Percentiles rank a stretch among this genome's conserved stretches.
These are phyloP conservation scores for Trinorchestia longiramus DNA, from an alignment of 1,140 invertebrate species.

Conservation along the genomic window DNA sequence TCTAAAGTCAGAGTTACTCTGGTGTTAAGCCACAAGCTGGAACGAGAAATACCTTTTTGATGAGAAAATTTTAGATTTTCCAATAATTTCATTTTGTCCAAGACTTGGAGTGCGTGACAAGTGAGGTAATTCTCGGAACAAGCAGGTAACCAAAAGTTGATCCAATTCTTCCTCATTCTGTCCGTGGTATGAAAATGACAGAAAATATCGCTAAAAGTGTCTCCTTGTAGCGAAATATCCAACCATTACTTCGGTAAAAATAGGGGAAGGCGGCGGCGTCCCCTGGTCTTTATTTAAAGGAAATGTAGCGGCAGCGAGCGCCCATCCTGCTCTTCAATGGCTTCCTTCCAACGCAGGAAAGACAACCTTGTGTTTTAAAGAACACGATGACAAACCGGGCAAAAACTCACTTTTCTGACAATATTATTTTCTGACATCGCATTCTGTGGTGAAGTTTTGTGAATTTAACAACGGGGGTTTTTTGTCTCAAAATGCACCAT, in stretches of 20 bases:
- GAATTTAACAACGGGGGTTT: not conserved
- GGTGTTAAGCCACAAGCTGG: not conserved
- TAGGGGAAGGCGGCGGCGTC: not conserved
- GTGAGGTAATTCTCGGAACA: not conserved
- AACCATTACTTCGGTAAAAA: conserved; percentile 15
- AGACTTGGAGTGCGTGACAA: not conserved
- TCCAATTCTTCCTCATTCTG: not conserved
- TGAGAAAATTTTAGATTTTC: not conserved
- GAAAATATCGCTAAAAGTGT: not conserved
- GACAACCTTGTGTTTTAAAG: conserved; percentile 19
- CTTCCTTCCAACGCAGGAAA: conserved; percentile 19
- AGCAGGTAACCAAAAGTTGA: not conserved
- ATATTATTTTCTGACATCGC: not conserved
- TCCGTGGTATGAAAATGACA: not conserved
- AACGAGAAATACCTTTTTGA: not conserved
- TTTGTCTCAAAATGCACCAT: not conserved
- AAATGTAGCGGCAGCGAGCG: conserved; percentile 42
- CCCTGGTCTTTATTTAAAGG: not conserved
- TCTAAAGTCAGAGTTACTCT: not conserved
- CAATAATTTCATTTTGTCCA: not conserved
- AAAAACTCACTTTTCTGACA: not conserved
- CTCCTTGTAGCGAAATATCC: not conserved
- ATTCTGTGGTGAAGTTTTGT: not conserved
- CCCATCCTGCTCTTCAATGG: conserved; percentile 22
- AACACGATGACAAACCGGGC: not conserved